These are phyloP conservation scores for Malthinus flaveolus DNA, from an alignment of 2,888 invertebrate genomes.

Conservation along the genomic window DNA sequence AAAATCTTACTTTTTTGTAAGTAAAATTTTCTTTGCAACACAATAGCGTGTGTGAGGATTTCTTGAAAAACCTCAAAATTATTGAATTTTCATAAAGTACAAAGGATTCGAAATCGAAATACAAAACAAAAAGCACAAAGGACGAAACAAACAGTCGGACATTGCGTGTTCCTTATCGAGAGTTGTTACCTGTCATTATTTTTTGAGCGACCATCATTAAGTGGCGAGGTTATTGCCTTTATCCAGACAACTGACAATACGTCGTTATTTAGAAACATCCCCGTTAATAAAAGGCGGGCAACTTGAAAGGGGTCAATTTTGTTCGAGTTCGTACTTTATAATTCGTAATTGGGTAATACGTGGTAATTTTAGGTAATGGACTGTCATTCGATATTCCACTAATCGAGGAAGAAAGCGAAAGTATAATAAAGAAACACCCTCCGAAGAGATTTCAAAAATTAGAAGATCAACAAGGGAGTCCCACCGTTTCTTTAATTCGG, in stretches of 20 bases:
- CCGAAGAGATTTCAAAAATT: constrained; percentile 70
- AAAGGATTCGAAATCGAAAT: too few relatives aligned
- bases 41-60: too few relatives aligned
- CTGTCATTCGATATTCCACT: constrained; percentile 52
- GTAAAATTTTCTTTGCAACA: too few relatives aligned
- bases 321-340: neutral
- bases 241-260: neutral
- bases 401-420: constrained; percentile 46
- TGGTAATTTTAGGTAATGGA: constrained; percentile 44
- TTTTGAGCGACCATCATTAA: neutral
- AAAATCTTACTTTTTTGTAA: too few relatives aligned
- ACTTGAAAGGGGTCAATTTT: neutral
- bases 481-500: constrained; percentile 60
- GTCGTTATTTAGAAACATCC: neutral
- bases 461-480: constrained; percentile 64
- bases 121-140: too few relatives aligned
- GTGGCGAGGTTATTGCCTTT: constrained; percentile 2
- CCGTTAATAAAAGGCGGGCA: neutral
- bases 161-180: neutral
- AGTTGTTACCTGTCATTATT: constrained; percentile 1
- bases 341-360: neutral
- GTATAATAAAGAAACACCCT: constrained; percentile 63
- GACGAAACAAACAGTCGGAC: neutral
- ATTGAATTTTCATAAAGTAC: too few relatives aligned
- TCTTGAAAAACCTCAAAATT: too few relatives aligned